Conservation (phyloP, 1,140 invertebrate genomes). For the Anastrepha obliqua region DNA sequence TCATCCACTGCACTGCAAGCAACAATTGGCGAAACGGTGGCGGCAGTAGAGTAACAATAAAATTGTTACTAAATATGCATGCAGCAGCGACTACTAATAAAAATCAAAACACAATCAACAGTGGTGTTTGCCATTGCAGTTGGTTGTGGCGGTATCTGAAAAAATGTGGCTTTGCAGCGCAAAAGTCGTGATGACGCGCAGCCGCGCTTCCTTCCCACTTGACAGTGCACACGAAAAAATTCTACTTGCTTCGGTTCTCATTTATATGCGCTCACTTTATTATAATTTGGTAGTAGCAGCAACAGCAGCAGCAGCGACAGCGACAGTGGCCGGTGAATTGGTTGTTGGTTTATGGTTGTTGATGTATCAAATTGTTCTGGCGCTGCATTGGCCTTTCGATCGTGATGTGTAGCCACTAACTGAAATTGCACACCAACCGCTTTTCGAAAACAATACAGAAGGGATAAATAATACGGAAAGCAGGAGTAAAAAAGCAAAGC, state of each 20-base stretch:
- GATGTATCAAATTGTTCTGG: neutral
- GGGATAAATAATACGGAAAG: too few relatives aligned
- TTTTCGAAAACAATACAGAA: too few relatives aligned
- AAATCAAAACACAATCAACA: neutral
- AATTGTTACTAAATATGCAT: slow-evolving; percentile 6
- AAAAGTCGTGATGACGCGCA: slow-evolving; percentile 34
- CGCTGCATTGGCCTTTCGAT: neutral
- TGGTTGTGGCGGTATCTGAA: neutral
- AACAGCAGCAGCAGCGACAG: neutral
- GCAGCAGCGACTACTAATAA: neutral
- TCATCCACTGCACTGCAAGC: neutral
- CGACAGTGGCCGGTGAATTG: neutral
- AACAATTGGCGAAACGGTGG: neutral
- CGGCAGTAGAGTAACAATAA: neutral
- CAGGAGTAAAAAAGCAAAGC: too few relatives aligned
- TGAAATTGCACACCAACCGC: neutral
- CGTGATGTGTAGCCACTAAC: neutral
- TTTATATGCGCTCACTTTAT: slow-evolving; percentile 9
- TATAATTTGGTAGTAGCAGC: neutral
- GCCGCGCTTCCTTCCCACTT: slow-evolving; percentile 43
- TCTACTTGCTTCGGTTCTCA: neutral
- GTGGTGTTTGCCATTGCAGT: neutral
- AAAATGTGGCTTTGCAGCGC: neutral
- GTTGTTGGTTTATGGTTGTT: neutral
- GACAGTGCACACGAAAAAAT: neutral